A percentile compares a stretch with the other conserved stretches of the same genome.
Conservation (phyloP, 2,113 vertebrate genomes). For the Hemicordylus capensis region DNA sequence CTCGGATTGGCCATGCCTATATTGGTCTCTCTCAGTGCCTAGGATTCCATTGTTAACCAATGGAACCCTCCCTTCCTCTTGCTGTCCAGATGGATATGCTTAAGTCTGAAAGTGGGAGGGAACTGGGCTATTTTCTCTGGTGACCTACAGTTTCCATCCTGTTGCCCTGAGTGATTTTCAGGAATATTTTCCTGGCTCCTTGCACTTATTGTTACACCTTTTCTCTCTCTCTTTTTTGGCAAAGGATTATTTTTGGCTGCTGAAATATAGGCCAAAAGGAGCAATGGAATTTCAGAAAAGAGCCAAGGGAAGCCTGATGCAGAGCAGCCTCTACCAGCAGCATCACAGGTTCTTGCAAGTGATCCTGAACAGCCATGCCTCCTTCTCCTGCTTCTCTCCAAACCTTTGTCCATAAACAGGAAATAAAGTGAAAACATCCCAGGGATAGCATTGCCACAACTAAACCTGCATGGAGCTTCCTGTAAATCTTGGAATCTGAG, state of each 20-base stretch:
- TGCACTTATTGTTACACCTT: not conserved
- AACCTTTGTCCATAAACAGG: not conserved
- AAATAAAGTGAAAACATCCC: not conserved
- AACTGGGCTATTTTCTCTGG: not conserved
- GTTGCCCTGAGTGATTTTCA: not conserved
- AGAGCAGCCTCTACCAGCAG: not conserved
- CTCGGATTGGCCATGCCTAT: too few species aligned
- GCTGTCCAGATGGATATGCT: not conserved
- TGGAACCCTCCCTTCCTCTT: not conserved
- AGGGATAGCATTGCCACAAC: not conserved
- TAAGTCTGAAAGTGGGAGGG: not conserved
- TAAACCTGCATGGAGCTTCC: not conserved
- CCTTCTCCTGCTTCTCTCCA: not conserved
- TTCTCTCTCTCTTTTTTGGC: conserved; percentile 14
- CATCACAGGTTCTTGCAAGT: not conserved
- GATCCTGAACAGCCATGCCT: not conserved
- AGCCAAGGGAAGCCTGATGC: not conserved
- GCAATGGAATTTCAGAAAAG: not conserved
- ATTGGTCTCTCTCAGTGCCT: too few species aligned
- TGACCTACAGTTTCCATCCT: conserved; percentile 12
- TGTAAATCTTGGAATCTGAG: not conserved
- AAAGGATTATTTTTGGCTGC: not conserved
- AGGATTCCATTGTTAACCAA: not conserved
- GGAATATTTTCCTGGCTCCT: conserved; percentile 9
- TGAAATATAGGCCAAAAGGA: not conserved